Evolutionary conservation across 2,113 vertebrate genomes (phyloP).

Genomic region (Fukomys damarensis): DNA sequence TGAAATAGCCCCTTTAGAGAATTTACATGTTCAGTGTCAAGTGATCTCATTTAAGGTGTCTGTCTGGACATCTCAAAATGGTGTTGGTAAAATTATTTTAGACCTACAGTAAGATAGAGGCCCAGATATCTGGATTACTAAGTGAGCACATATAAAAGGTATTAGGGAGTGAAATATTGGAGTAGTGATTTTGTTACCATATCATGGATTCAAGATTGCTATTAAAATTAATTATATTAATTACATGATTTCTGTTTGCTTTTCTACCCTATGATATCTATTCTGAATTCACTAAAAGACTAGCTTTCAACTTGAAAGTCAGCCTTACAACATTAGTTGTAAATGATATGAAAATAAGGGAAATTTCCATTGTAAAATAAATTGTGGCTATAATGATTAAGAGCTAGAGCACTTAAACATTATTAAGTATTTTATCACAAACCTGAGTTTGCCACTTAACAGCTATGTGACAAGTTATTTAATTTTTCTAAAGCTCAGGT

Average conservation of each 20-base stretch:
- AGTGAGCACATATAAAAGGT: background rate
- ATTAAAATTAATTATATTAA: background rate
- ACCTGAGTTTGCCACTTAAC: background rate
- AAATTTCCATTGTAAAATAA: background rate
- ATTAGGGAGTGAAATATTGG: background rate
- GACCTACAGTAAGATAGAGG: background rate
- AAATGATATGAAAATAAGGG: background rate
- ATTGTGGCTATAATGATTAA: background rate
- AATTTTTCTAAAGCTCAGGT: background rate
- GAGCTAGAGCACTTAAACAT: background rate
- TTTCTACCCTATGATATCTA: background rate
- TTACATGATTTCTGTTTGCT: background rate
- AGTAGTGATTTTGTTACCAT: background rate
- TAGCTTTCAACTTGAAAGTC: background rate
- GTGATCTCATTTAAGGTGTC: background rate
- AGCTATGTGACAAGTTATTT: background rate
- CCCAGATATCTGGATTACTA: background rate
- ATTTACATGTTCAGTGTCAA: slow-evolving; percentile 56
- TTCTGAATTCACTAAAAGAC: background rate
- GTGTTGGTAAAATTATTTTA: background rate
- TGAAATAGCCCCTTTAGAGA: background rate
- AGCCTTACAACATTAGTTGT: background rate
- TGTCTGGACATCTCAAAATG: background rate
- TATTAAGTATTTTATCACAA: background rate
- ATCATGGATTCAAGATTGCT: background rate